phyloP scores from a whole-genome alignment of 2,888 invertebrate genomes.

The Chromoteleia sp. region DNA sequence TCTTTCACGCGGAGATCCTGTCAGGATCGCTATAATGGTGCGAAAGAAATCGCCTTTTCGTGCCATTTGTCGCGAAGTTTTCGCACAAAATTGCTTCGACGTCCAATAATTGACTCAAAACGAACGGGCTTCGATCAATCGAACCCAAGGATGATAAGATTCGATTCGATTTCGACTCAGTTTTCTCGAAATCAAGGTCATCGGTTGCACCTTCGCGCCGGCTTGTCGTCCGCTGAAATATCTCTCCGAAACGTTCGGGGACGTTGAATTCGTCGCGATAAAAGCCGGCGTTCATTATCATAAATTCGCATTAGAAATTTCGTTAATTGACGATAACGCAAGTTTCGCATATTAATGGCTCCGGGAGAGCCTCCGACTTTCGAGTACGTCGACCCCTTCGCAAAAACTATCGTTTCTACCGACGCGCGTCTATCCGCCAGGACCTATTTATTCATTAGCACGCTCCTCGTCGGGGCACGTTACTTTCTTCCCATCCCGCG shows the following conservation, averaged over 20 bases:
- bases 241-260: not conserved
- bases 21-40: no score
- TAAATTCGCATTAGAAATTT: conserved; percentile 81
- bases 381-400: conserved; percentile 81
- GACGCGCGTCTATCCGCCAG: conserved; percentile 41
- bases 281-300: conserved; percentile 73
- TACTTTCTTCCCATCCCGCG: conserved; percentile 47
- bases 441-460: conserved; percentile 65
- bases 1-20: no score
- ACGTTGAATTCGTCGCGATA: conserved; percentile 26
- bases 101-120: no score
- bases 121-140: no score
- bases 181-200: not conserved
- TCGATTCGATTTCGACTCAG: no score
- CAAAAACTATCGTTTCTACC: conserved; percentile 67
- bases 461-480: conserved; percentile 8
- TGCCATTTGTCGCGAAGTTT: no score
- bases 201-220: not conserved
- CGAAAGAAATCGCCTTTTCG: no score
- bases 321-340: conserved; percentile 78
- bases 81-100: no score
- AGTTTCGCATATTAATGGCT: conserved; percentile 76
- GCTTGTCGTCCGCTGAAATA: no score
- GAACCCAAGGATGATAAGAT: no score
- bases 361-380: conserved; percentile 82